Evolutionary conservation across 2,888 invertebrate genomes (phyloP).

Genomic region (Patella caerulea): DNA sequence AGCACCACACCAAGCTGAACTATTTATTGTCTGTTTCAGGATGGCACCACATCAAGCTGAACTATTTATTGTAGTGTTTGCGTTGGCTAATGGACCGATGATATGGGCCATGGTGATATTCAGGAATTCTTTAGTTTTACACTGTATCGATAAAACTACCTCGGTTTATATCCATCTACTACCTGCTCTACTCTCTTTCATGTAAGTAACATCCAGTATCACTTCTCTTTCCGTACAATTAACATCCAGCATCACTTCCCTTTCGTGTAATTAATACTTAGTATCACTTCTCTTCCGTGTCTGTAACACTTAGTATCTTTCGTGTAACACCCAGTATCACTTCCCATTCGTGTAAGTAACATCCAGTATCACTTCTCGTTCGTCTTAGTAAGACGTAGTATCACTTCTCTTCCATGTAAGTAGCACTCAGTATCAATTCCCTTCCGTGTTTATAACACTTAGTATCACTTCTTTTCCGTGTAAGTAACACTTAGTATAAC

Average conservation of each 20-base stretch:
- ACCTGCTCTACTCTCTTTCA: conserved; percentile 58
- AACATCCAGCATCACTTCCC: conserved; percentile 31
- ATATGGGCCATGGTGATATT: conserved; percentile 56
- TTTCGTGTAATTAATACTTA: conserved; percentile 52
- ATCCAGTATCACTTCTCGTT: too few species aligned
- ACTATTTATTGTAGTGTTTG: conserved; percentile 41
- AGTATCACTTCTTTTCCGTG: too few species aligned
- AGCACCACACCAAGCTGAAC: too few species aligned
- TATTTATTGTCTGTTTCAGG: too few species aligned
- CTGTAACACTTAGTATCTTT: too few species aligned
- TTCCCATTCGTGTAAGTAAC: conserved; percentile 61
- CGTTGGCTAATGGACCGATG: conserved; percentile 60
- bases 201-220: conserved; percentile 45
- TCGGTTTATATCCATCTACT: conserved; percentile 64
- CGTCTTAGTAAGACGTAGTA: too few species aligned
- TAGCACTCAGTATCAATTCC: conserved; percentile 22
- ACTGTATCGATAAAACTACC: conserved; percentile 63
- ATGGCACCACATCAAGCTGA: too few species aligned
- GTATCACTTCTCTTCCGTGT: too few species aligned
- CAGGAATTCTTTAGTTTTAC: conserved; percentile 62
- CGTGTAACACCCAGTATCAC: too few species aligned
- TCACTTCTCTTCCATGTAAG: too few species aligned
- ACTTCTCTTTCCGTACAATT: too few species aligned
- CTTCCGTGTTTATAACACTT: conserved; percentile 56
- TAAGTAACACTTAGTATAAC: too few species aligned